Evolutionary conservation across 2,797 vertebrate species (phyloP).

Genomic region (Trachops cirrhosus): DNA sequence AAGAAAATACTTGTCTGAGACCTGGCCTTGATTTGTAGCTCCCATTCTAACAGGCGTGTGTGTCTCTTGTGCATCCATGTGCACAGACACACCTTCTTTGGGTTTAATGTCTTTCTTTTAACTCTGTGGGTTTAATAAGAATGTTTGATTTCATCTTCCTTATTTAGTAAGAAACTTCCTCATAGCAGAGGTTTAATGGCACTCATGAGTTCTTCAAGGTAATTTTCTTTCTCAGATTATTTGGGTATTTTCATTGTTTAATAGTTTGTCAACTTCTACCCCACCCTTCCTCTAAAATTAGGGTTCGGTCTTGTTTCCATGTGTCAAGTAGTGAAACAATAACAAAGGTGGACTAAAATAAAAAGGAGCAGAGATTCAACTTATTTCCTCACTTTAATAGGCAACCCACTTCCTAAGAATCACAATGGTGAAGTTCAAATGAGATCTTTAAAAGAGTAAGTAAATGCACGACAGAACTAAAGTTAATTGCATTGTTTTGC

Average conservation of each 20-base stretch:
- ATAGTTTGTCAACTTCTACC: not conserved
- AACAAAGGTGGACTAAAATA: not conserved
- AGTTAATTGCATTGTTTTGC: not conserved
- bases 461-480: not conserved
- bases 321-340: not conserved
- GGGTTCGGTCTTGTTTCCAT: not conserved
- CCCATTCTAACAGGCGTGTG: not conserved
- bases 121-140: not conserved
- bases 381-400: constrained; percentile 53
- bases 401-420: not conserved
- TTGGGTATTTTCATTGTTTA: not conserved
- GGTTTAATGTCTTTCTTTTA: not conserved
- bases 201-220: not conserved
- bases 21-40: not conserved
- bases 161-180: not conserved
- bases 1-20: not conserved
- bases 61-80: not conserved
- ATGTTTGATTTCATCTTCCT: not conserved
- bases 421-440: not conserved
- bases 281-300: not conserved
- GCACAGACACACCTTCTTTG: not conserved
- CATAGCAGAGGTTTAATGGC: not conserved
- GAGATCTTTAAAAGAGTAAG: not conserved
- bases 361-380: not conserved
- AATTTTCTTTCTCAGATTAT: not conserved